A percentile compares a stretch with the other conserved stretches of the same genome.
Evolutionary conservation across 2,113 vertebrate genomes (phyloP).

Genomic region (Spilogale gracilis): DNA sequence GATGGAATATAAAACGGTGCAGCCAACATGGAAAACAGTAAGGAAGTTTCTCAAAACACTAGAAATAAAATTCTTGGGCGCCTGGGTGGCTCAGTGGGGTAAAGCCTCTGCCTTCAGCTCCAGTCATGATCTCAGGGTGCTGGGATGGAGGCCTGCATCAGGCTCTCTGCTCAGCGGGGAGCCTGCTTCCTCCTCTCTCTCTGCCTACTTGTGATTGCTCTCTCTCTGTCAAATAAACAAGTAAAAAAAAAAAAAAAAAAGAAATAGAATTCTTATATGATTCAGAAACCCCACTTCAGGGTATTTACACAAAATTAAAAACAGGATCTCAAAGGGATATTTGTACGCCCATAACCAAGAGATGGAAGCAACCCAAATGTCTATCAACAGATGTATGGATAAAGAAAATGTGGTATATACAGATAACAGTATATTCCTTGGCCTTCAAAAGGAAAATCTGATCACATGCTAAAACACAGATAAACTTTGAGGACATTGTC

Average conservation of each 20-base stretch:
- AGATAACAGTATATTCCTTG: neutral
- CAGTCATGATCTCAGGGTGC: too few relatives aligned
- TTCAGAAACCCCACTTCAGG: neutral
- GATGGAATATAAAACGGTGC: neutral
- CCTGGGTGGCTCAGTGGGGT: too few relatives aligned
- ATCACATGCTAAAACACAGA: neutral
- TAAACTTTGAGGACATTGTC: neutral
- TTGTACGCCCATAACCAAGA: neutral
- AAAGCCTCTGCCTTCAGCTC: too few relatives aligned
- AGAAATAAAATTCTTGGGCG: neutral
- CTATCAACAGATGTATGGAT: neutral
- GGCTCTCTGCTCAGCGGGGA: too few relatives aligned
- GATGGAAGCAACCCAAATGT: neutral
- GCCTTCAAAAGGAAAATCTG: neutral
- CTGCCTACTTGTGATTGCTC: too few relatives aligned
- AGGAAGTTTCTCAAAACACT: neutral
- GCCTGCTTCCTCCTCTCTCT: too few relatives aligned
- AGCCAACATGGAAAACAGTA: neutral
- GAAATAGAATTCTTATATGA: neutral
- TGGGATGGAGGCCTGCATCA: too few relatives aligned
- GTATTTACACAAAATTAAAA: neutral
- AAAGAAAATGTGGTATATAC: neutral
- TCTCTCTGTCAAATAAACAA: too few relatives aligned
- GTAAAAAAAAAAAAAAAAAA: too few relatives aligned
- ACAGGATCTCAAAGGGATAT: neutral